Percentiles rank a stretch among this genome's conserved stretches.
Evolutionary conservation across 2,113 vertebrate species (phyloP).

Genomic region (Lonchura striata): DNA sequence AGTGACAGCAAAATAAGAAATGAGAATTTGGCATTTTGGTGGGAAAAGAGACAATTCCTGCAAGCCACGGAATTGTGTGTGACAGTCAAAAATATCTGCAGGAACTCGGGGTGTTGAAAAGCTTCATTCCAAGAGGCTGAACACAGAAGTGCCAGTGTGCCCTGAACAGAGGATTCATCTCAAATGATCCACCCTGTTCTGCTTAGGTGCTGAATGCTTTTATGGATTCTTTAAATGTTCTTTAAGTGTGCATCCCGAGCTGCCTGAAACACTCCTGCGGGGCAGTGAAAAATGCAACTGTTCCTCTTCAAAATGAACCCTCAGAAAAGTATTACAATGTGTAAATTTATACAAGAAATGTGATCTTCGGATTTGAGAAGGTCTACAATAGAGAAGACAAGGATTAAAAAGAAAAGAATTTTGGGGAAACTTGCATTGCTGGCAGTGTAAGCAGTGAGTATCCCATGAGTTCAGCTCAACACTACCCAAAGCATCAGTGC

Average conservation of each 20-base stretch:
- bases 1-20: not conserved
- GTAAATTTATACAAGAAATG: not conserved
- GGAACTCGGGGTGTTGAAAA: not conserved
- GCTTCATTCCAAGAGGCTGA: not conserved
- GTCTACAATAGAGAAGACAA: not conserved
- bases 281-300: not conserved
- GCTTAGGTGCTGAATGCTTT: not conserved
- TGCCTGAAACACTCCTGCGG: not conserved
- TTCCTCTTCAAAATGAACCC: not conserved
- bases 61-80: not conserved
- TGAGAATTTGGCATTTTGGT: not conserved
- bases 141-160: not conserved
- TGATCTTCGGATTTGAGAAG: not conserved
- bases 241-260: not conserved
- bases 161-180: not conserved
- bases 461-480: not conserved
- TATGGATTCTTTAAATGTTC: not conserved
- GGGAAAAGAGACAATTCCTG: not conserved
- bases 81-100: not conserved
- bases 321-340: not conserved
- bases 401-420: not conserved
- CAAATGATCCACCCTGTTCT: not conserved
- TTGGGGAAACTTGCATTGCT: not conserved
- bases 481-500: not conserved
- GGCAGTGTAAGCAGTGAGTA: not conserved